Base-by-base conservation (phyloP, 2,113 vertebrate species). In the Poecile atricapillus region DNA sequence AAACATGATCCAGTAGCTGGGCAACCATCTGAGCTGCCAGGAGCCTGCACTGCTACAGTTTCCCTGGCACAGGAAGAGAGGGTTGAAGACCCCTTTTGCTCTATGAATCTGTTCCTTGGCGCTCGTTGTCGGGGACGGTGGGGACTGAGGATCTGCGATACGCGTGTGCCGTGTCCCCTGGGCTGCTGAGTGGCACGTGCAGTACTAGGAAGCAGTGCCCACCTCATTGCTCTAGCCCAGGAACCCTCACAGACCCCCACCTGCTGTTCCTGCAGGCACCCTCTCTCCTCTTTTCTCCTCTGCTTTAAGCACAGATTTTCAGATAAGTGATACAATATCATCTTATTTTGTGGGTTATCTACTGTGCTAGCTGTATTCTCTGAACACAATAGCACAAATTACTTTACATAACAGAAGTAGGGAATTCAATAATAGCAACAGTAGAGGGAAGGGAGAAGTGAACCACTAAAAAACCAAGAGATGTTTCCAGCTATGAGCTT, bases 341-440 rank as follows among this genome's bases (percentile, higher is more conserved):
- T 83, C 69, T 84, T 92, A 93, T 90, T 96, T 91, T 64, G 43
- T 56, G 80, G 50, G 58, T 73, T 87, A 39, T 93, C 79, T 89
- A 35, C 87, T 0, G 2, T 37, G 49, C 87, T 81, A 44, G 85
- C 76, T 1, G 2, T 58, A 65, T 95, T 94, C 83, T 92, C 83
- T 0, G 17, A 96, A 75, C 88, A 97, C 90, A 94, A 92, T 90
- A 88, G 93, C 89, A 68, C 76, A 86, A 95, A 95, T 95, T 94
- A 96, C 90, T 97, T 95, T 88, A 94, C 73, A 79, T 93, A 96
- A 93, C 76, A 92, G 91, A 90, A 90, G 94, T 75, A 49, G 73
- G 73, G 79, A 93, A 93, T 92, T 94, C 87, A 95, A 91, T 95
- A 95, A 95, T 90, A 96, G 88, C 86, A 89, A 83, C 53, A 71